Conservation (phyloP, 2,113 vertebrate species). For the Cynocephalus volans region DNA sequence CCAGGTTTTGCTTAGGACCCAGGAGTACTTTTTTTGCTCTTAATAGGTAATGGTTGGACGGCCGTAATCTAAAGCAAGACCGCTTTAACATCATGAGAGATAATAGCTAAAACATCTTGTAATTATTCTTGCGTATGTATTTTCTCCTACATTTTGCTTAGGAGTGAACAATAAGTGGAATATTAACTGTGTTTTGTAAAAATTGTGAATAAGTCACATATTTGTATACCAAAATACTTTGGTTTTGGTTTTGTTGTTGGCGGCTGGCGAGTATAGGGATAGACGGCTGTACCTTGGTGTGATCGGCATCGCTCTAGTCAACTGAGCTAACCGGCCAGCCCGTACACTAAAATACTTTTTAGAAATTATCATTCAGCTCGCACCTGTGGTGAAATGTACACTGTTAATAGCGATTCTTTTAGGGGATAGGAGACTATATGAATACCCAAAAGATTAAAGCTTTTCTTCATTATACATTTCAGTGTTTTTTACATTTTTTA, state of each 20-base stretch:
- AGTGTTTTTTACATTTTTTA: background rate
- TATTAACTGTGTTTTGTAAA: conserved; percentile 1
- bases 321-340: too few relatives aligned
- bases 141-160: conserved; percentile 15
- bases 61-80: conserved; percentile 19
- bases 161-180: background rate
- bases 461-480: background rate
- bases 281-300: too few relatives aligned
- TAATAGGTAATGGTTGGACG: background rate
- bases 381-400: background rate
- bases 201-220: conserved; percentile 17
- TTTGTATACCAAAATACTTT: conserved; percentile 21
- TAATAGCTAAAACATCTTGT: background rate
- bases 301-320: too few relatives aligned
- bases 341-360: background rate
- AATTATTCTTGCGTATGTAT: background rate
- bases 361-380: background rate
- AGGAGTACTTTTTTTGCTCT: background rate
- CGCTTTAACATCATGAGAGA: background rate
- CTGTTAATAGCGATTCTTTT: background rate
- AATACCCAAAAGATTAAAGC: background rate
- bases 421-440: background rate
- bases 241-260: too few relatives aligned
- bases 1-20: background rate
- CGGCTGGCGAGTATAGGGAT: too few relatives aligned